These are phyloP conservation scores for Chaetodon trifascialis DNA, from an alignment of 2,113 vertebrate species.

Conservation along the genomic window DNA sequence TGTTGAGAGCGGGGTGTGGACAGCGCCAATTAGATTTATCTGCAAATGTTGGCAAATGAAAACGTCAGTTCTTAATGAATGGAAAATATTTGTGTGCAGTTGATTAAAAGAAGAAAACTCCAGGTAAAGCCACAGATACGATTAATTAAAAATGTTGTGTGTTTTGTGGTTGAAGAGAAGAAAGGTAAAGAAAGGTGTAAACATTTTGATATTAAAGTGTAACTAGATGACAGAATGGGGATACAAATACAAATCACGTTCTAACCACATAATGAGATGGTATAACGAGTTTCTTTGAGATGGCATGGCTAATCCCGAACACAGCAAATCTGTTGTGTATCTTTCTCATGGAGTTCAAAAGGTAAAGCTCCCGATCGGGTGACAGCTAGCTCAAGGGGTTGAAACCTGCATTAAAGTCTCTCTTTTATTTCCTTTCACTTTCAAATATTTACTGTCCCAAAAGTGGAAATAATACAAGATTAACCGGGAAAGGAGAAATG, in stretches of 20 bases:
- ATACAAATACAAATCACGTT: constrained; percentile 57
- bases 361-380: constrained; percentile 54
- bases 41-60: constrained; percentile 58
- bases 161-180: constrained; percentile 24
- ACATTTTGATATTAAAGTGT: constrained; percentile 49
- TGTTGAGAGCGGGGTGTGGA: constrained; percentile 52
- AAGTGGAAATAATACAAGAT: constrained; percentile 12
- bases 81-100: constrained; percentile 37
- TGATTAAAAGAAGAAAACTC: constrained; percentile 16
- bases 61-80: constrained; percentile 57
- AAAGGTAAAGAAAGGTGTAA: constrained; percentile 14
- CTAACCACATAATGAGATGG: constrained; percentile 72
- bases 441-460: constrained; percentile 40
- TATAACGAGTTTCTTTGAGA: constrained; percentile 53
- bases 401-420: constrained; percentile 40
- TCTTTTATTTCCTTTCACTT: constrained; percentile 50
- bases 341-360: constrained; percentile 77
- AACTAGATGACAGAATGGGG: constrained; percentile 37
- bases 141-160: constrained; percentile 36
- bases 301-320: constrained; percentile 58
- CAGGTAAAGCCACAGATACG: constrained; percentile 16
- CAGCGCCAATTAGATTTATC: constrained; percentile 56
- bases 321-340: constrained; percentile 72
- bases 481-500: constrained; percentile 1
- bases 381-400: constrained; percentile 41